A percentile compares a stretch with the other conserved stretches of the same genome.
These are phyloP conservation scores for Halocynthia aurantium DNA, from an alignment of 23 tunicate species.

Conservation along the genomic window DNA sequence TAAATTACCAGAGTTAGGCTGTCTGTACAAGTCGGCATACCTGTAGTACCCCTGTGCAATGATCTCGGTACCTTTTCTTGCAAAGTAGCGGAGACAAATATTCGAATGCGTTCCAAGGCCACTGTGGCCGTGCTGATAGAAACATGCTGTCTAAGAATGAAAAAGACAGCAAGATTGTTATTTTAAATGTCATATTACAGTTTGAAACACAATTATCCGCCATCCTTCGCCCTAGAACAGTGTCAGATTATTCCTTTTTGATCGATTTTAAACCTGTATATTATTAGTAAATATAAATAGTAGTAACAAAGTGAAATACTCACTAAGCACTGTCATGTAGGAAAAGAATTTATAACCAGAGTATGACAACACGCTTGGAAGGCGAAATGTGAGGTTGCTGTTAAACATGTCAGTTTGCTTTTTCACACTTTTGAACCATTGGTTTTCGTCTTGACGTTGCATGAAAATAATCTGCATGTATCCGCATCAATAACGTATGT, in stretches of 20 bases:
- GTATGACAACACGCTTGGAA: not conserved
- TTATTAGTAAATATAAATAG: no score
- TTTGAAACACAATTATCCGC: no score
- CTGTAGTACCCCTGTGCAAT: not conserved
- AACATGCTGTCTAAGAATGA: no score
- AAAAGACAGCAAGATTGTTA: no score
- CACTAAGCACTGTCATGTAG: no score
- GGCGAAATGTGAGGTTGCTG: not conserved
- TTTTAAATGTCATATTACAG: no score
- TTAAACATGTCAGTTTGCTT: not conserved
- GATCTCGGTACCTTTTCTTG: conserved; percentile 3
- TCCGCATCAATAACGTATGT: conserved; percentile 8
- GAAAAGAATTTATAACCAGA: conserved; percentile 3
- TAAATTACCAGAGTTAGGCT: no score
- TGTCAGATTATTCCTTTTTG: no score
- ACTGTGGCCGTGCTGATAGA: no score
- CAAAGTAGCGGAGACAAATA: not conserved
- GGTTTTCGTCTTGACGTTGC: not conserved
- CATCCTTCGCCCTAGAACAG: no score
- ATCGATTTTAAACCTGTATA: no score
- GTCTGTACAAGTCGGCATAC: not conserved
- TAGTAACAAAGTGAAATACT: no score
- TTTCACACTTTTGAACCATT: not conserved
- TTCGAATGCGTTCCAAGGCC: conserved; percentile 3
- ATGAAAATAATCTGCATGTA: not conserved